Evolutionary conservation across 2,797 vertebrate species (phyloP).

Genomic region (Acanthurus lineatus): DNA sequence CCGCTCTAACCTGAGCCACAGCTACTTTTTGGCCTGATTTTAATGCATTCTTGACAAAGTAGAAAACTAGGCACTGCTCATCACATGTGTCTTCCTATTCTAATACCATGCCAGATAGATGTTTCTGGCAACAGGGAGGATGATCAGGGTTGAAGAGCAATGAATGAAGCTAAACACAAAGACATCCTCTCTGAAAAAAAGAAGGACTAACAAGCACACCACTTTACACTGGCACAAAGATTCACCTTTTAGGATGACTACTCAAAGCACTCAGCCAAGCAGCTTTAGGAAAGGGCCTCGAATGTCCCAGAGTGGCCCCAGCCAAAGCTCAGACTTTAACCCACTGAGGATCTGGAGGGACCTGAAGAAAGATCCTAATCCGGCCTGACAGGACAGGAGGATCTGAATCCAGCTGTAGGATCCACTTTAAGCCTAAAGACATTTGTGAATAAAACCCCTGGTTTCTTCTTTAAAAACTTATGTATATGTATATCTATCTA

Average conservation of each 20-base stretch:
- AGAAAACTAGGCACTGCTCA: background rate
- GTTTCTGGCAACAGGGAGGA: background rate
- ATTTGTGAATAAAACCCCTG: background rate
- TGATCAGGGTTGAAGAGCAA: background rate
- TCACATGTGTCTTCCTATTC: background rate
- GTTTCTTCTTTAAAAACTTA: too few relatives aligned
- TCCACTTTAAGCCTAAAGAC: background rate
- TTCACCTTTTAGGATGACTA: background rate
- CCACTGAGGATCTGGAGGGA: slow-evolving; percentile 9
- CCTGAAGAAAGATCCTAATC: slow-evolving; percentile 31
- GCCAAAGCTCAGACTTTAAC: slow-evolving; percentile 17
- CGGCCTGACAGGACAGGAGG: slow-evolving; percentile 15
- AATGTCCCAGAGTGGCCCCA: background rate
- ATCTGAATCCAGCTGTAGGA: background rate
- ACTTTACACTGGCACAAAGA: background rate
- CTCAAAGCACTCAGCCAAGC: background rate
- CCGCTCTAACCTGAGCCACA: background rate
- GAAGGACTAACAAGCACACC: background rate
- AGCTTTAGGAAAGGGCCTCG: slow-evolving; percentile 2
- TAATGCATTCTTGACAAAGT: background rate
- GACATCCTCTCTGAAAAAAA: background rate
- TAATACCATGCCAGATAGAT: too few relatives aligned
- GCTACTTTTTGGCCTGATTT: background rate
- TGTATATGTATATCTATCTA: too few relatives aligned
- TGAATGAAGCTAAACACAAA: background rate